Evolutionary conservation across 2,888 invertebrate genomes (phyloP), one percentile per base, ranked within the genome.

Genomic region (Orthosia cruda): DNA sequence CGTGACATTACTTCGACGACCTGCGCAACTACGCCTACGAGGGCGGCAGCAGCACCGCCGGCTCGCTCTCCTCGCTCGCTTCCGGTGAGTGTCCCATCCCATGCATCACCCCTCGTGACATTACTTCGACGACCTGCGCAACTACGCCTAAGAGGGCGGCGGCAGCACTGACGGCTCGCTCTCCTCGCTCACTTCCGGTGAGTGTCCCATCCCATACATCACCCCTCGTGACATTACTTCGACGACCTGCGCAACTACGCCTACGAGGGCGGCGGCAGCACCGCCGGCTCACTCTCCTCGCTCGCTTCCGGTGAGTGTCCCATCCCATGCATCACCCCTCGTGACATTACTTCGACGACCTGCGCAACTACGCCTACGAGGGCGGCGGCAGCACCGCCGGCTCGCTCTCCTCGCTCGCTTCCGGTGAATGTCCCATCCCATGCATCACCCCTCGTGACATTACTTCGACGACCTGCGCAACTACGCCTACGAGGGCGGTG

Each of bases 191-290:
- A 99, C 99, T 90, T 99, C 99, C 93, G 99, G 99, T 99, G 96
- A 96, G 93, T 92, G 67, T 58, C 58, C 66, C 70, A 81, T 81
- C 40, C 55, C 66, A 62, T 71, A 80, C 77, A 71, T 69, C 74
- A 81, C 74, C 64, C 68, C 77, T 82, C 70, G 77, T 81, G 79
- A 87, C 86, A 86, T 84, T 81, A 78, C 76, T 81, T 73, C 69
- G n/a, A n/a, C n/a, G n/a, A n/a, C n/a, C n/a, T n/a, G n/a, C 98
- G 99, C 94, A 99, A 99, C 97, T 99, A 99, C 95, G 99, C 99
- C 74, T 99, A 99, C 91, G 99, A 99, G 95, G 99, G 99, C 59
- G 99, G 99, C 92, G 99, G 99, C 97, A 99, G 99, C 94, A 99
- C 99, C 77, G 99, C 99, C 55, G 99, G 99, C 71, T 99, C 99